Evolutionary conservation across 1,140 invertebrate species (phyloP).

Genomic region (Drosophila murphyi): DNA sequence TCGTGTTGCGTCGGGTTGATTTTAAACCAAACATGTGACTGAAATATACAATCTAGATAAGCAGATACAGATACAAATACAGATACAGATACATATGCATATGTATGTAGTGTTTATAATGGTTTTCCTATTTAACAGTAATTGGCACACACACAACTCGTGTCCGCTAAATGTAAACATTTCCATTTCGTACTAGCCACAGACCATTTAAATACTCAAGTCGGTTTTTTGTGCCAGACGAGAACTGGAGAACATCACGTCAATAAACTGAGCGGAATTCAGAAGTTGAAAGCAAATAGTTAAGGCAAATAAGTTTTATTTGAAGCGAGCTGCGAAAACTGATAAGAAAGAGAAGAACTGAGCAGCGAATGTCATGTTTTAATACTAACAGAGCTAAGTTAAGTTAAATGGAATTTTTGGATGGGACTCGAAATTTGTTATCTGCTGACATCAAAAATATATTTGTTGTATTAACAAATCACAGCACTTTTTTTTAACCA

Average conservation of each 20-base stretch:
- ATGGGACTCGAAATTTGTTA: neutral
- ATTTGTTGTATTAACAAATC: too few species aligned
- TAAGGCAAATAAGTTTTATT: neutral
- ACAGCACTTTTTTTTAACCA: too few species aligned
- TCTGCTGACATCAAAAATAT: neutral
- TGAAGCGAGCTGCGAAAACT: neutral
- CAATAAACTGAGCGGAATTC: slow-evolving; percentile 14
- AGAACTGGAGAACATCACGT: neutral
- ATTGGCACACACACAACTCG: slow-evolving; percentile 63
- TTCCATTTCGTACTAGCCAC: slow-evolving; percentile 30
- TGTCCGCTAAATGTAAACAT: slow-evolving; percentile 54
- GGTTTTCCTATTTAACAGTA: slow-evolving; percentile 60
- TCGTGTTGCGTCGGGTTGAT: slow-evolving; percentile 22
- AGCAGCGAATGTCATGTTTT: neutral
- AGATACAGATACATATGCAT: slow-evolving; percentile 7
- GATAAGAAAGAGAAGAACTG: neutral
- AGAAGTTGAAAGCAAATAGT: neutral
- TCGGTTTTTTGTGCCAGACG: neutral
- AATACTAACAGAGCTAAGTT: neutral
- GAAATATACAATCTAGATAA: slow-evolving; percentile 20
- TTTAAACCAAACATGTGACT: slow-evolving; percentile 57
- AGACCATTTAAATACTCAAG: slow-evolving; percentile 9
- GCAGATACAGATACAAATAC: slow-evolving; percentile 9
- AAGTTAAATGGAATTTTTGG: neutral
- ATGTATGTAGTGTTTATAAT: slow-evolving; percentile 24